A percentile compares a stretch with the other conserved stretches of the same genome.
phyloP scores from a whole-genome alignment of 2,113 vertebrate species.

The Lethenteron reissneri region DNA sequence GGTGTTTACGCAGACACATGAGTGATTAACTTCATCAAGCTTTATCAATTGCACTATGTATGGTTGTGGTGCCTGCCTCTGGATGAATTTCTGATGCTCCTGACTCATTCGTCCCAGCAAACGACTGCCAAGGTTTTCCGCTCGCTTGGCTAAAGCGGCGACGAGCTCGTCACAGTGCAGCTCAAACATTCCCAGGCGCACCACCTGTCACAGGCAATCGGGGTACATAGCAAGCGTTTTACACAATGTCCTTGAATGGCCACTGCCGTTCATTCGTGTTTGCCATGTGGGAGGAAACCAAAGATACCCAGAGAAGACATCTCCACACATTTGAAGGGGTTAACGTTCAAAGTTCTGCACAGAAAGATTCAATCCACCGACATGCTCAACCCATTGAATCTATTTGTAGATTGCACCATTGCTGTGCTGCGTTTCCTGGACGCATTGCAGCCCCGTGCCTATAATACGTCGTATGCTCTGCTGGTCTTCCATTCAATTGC shows the following conservation, averaged over 20 bases:
- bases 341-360: background rate
- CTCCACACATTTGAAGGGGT: background rate
- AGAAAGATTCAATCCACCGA: background rate
- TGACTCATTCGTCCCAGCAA: constrained; percentile 30
- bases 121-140: constrained; percentile 29
- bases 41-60: background rate
- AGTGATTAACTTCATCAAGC: background rate
- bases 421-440: no score
- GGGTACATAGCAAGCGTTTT: background rate
- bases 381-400: background rate
- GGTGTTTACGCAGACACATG: background rate
- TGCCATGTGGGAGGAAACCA: constrained; percentile 1
- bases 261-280: background rate
- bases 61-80: constrained; percentile 18
- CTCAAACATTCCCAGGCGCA: constrained; percentile 54
- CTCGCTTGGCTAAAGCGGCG: constrained; percentile 28
- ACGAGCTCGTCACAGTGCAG: constrained; percentile 43
- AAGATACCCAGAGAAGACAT: background rate
- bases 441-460: no score
- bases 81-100: constrained; percentile 34
- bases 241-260: background rate
- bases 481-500: no score
- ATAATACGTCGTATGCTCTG: no score
- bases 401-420: no score
- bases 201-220: constrained; percentile 21